Evolutionary conservation across 2,888 invertebrate genomes (phyloP).

Genomic region (Tillus elongatus): DNA sequence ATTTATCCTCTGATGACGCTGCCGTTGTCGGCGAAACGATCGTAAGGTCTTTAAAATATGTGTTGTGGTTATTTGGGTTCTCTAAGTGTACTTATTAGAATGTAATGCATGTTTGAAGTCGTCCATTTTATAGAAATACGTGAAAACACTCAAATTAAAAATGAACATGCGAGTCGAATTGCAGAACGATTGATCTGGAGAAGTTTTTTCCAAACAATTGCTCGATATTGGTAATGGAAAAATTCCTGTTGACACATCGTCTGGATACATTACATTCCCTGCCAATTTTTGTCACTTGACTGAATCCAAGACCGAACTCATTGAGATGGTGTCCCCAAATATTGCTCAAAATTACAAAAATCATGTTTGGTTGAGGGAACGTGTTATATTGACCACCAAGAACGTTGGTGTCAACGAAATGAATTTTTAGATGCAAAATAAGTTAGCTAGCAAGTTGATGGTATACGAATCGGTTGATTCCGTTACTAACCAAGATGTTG

Average conservation of each 20-base stretch:
- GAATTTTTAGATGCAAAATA: conserved; percentile 16
- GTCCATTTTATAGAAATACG: conserved; percentile 23
- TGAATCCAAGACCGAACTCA: conserved; percentile 24
- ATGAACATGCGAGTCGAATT: conserved; percentile 24
- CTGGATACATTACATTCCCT: conserved; percentile 27
- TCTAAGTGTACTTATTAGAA: too few relatives aligned
- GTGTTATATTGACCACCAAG: conserved; percentile 31
- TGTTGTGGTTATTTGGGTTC: too few relatives aligned
- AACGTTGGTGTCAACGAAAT: conserved; percentile 18
- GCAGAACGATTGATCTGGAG: conserved; percentile 22
- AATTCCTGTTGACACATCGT: conserved; percentile 22
- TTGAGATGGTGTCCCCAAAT: conserved; percentile 29
- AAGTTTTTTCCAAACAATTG: conserved; percentile 26
- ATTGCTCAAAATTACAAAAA: conserved; percentile 26
- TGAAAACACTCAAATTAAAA: conserved; percentile 18
- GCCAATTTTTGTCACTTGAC: conserved; percentile 25
- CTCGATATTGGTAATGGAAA: conserved; percentile 28
- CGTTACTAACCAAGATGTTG: too few relatives aligned
- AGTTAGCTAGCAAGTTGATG: too few relatives aligned
- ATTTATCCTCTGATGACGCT: too few relatives aligned
- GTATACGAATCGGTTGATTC: too few relatives aligned
- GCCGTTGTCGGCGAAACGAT: too few relatives aligned
- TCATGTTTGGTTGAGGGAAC: conserved; percentile 15
- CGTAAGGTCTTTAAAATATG: too few relatives aligned
- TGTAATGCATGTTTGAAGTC: conserved; percentile 29